Percentiles rank a stretch among this genome's conserved stretches.
These are phyloP conservation scores for Mus spicilegus DNA, from an alignment of 2,113 vertebrate genomes.

Conservation along the genomic window DNA sequence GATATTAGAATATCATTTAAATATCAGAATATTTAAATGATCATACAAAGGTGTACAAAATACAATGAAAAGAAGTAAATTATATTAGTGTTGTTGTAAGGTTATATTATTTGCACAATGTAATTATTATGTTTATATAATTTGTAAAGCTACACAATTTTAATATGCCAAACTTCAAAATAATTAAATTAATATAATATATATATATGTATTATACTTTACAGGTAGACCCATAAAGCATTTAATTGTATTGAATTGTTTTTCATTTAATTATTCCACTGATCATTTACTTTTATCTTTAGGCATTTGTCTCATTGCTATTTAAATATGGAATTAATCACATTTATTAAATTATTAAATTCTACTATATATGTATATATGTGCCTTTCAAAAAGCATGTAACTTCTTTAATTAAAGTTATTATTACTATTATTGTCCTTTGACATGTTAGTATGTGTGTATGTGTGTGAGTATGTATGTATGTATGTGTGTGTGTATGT, in stretches of 20 bases:
- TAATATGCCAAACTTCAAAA: neutral
- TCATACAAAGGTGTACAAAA: neutral
- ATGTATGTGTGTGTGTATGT: neutral
- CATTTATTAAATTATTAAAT: neutral
- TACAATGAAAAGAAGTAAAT: neutral
- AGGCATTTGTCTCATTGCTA: neutral
- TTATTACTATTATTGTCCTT: neutral
- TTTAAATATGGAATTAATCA: neutral
- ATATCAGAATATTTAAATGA: neutral
- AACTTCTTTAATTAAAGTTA: neutral
- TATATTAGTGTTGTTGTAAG: neutral
- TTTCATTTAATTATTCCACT: neutral
- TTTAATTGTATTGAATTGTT: neutral
- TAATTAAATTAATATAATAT: neutral
- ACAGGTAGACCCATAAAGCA: neutral
- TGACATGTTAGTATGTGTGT: neutral
- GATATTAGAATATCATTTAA: too few species aligned
- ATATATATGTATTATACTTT: neutral
- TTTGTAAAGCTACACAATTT: neutral
- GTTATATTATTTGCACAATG: neutral
- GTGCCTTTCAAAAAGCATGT: neutral
- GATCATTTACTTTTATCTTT: neutral
- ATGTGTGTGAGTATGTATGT: neutral
- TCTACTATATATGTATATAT: neutral
- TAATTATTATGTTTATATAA: neutral